Evolutionary conservation across 2,888 invertebrate species (phyloP), one percentile per base, ranked within the genome.

Genomic region (Vanessa cardui): DNA sequence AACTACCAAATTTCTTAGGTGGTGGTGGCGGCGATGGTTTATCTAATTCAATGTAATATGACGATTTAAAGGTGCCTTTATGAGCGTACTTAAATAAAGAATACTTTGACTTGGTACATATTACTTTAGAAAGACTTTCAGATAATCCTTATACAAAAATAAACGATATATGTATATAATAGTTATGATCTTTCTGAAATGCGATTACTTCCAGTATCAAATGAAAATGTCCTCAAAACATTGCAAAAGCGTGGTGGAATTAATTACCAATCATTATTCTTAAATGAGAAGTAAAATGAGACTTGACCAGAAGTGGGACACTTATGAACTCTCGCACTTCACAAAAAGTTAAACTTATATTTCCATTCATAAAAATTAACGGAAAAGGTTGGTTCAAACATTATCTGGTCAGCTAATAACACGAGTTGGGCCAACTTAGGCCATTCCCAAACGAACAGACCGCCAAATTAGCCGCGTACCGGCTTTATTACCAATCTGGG

Each of bases 401-500:
- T 60, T 60, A 58, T 50, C 50, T 50, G 50, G 65, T 65, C 33
- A 46, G 33, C 18, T 18, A 56, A 56, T 46, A 64, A 52, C 47
- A 39, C 39, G 47, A 61, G 21, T 46, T 61, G 46, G 8, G 1
- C 50, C 1, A 59, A 68, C 39, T 47, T 44, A 31, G 39, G 18
- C 39, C 56, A 33, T 61, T 47, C 33, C 47, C 46, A n/a, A 21
- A 9, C 45, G 33, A 47, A 59, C n/a, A 56, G n/a, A 33, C 60
- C 58, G 61, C 58, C 68, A 62, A 72, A 74, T 76, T 78, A 73
- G 66, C 70, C 69, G 71, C 73, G 74, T 73, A 73, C 69, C 69
- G 69, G 67, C 68, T 69, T 76, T 77, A 80, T 76, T 73, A 76
- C 66, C 79, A 71, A 74, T 78, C 74, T 68, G 66, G 69, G 62